A percentile compares a stretch with the other conserved stretches of the same genome.
Conservation (phyloP, 2,113 vertebrate species). For the Microcebus griseorufus region DNA sequence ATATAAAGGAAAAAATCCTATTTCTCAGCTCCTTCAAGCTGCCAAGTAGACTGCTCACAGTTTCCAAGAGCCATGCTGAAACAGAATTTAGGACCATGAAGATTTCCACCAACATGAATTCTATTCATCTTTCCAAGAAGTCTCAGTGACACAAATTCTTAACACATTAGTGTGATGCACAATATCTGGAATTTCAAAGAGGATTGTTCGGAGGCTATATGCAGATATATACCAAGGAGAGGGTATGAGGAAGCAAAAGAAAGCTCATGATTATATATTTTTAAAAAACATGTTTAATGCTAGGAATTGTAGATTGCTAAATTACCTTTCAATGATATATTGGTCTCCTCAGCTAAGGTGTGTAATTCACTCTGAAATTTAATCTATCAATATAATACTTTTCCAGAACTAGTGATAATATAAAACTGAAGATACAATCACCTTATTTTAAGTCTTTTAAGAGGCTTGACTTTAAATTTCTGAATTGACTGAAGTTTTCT, state of each 20-base stretch:
- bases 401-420: background rate
- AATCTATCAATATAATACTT: background rate
- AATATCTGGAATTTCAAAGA: constrained; percentile 8
- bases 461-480: background rate
- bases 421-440: background rate
- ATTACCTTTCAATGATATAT: background rate
- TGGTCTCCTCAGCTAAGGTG: background rate
- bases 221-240: background rate
- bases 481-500: background rate
- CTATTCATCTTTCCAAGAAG: constrained; percentile 25
- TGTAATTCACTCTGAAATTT: background rate
- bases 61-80: background rate
- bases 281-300: background rate
- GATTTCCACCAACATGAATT: background rate
- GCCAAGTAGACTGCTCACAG: background rate
- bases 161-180: background rate
- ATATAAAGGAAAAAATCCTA: background rate
- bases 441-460: background rate
- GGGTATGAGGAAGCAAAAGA: background rate
- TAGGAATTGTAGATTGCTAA: background rate
- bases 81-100: background rate
- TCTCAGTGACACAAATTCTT: background rate
- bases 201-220: background rate
- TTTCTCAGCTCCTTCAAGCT: background rate
- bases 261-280: background rate